These are phyloP conservation scores for Oxytorus armatus DNA, from an alignment of 2,888 invertebrate genomes.

Conservation along the genomic window DNA sequence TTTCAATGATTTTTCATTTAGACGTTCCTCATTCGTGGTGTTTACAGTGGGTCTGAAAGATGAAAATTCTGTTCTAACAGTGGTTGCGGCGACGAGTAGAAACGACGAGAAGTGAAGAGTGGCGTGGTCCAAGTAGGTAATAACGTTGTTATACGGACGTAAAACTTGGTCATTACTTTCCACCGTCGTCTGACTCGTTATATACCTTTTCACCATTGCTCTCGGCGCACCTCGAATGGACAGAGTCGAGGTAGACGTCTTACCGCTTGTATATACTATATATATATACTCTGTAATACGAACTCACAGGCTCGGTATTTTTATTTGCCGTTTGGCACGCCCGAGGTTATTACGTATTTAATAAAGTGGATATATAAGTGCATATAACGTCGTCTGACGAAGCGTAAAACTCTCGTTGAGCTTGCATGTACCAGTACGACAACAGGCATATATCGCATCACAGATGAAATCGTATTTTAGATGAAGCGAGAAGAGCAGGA, in stretches of 20 bases:
- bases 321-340: slow-evolving; percentile 14
- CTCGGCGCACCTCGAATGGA: slow-evolving; percentile 29
- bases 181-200: slow-evolving; percentile 33
- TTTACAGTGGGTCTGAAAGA: not conserved
- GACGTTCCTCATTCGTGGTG: not conserved
- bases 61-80: slow-evolving; percentile 31
- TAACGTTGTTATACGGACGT: slow-evolving; percentile 63
- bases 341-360: slow-evolving; percentile 69
- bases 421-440: slow-evolving; percentile 12
- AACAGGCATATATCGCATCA: slow-evolving; percentile 7
- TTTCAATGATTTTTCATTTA: slow-evolving; percentile 1
- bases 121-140: slow-evolving; percentile 48
- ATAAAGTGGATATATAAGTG: slow-evolving; percentile 65
- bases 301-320: slow-evolving; percentile 7
- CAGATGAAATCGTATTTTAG: slow-evolving; percentile 52
- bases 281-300: slow-evolving; percentile 10
- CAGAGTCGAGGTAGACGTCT: slow-evolving; percentile 11
- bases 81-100: not conserved
- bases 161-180: slow-evolving; percentile 55
- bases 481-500: slow-evolving; percentile 19
- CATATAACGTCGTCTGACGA: slow-evolving; percentile 38
- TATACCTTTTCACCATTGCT: slow-evolving; percentile 14
- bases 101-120: slow-evolving; percentile 32
- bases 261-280: slow-evolving; percentile 8
- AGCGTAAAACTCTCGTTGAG: slow-evolving; percentile 37